Percentiles rank a stretch among this genome's conserved stretches.
Evolutionary conservation across 2,113 vertebrate genomes (phyloP).

Genomic region (Lycaon pictus): DNA sequence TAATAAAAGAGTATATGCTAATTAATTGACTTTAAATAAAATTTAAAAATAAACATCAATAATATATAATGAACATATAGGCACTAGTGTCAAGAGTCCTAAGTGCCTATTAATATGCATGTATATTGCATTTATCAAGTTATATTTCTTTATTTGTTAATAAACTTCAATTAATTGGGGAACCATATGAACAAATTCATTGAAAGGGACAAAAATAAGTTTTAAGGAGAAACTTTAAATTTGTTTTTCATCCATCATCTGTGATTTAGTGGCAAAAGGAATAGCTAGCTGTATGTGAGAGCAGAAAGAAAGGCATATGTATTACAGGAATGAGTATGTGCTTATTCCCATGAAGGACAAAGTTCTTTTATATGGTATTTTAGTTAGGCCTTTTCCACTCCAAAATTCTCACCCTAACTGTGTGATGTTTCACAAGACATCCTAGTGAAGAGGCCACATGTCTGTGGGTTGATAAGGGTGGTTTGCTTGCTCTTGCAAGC

Average conservation of each 20-base stretch:
- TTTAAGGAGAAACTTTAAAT: not conserved
- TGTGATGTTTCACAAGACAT: not conserved
- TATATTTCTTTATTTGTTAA: not conserved
- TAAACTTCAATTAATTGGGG: not conserved
- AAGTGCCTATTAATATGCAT: not conserved
- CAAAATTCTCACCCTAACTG: not conserved
- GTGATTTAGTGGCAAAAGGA: not conserved
- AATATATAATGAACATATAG: not conserved
- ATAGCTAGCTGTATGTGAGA: not conserved
- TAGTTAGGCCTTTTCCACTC: not conserved
- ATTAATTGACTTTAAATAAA: too few species aligned
- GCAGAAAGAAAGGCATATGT: not conserved
- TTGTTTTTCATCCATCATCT: not conserved
- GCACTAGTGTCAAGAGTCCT: not conserved
- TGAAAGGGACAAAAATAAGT: constrained; percentile 18
- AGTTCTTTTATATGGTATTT: not conserved
- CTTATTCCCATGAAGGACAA: not conserved
- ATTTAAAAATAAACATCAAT: not conserved
- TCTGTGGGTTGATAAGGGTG: not conserved
- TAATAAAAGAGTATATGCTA: too few species aligned
- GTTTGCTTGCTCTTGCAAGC: not conserved
- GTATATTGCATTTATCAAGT: not conserved
- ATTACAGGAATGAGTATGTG: not conserved
- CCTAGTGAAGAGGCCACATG: not conserved
- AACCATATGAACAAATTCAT: not conserved